Conservation (phyloP, 2,888 invertebrate genomes). For the Drosophila niveifrons region DNA sequence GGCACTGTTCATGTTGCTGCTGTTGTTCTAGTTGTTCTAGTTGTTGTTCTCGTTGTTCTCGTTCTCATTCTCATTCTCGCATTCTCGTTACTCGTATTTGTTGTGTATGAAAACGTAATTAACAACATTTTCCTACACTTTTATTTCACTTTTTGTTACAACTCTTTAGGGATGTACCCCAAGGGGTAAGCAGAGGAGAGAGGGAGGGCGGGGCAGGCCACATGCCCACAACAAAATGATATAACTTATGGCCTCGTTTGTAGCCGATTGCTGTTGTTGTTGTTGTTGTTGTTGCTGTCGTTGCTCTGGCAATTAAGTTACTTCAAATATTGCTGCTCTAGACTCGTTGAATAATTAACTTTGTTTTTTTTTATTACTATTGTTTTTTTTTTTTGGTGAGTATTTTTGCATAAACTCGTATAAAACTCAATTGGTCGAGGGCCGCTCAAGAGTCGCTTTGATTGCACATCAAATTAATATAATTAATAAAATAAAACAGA, state of each 20-base stretch:
- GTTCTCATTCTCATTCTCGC: not conserved
- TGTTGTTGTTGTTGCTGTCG: not conserved
- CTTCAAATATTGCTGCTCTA: slow-evolving; percentile 66
- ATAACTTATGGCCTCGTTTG: slow-evolving; percentile 73
- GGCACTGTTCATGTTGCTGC: slow-evolving; percentile 12
- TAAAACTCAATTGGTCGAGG: slow-evolving; percentile 12
- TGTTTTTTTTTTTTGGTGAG: slow-evolving; percentile 19
- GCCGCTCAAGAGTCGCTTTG: slow-evolving; percentile 3
- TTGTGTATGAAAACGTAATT: slow-evolving; percentile 77
- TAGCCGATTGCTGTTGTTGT: slow-evolving; percentile 28
- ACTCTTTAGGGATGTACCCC: slow-evolving; percentile 16
- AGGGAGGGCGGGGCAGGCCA: not conserved
- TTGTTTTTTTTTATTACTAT: slow-evolving; percentile 11
- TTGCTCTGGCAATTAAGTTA: slow-evolving; percentile 61
- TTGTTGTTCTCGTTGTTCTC: slow-evolving; percentile 17
- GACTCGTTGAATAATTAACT: slow-evolving; percentile 65
- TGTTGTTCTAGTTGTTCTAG: slow-evolving; percentile 18
- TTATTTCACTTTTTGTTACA: slow-evolving; percentile 32
- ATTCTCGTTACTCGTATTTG: slow-evolving; percentile 26
- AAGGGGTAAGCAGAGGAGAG: not conserved
- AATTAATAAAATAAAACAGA: slow-evolving; percentile 66
- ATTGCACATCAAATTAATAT: slow-evolving; percentile 64
- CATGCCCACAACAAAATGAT: slow-evolving; percentile 70
- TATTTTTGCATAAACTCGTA: slow-evolving; percentile 10
- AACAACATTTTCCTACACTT: slow-evolving; percentile 71